Conservation (phyloP, 2,888 invertebrate species). For the Drosophila kanekoi region DNA sequence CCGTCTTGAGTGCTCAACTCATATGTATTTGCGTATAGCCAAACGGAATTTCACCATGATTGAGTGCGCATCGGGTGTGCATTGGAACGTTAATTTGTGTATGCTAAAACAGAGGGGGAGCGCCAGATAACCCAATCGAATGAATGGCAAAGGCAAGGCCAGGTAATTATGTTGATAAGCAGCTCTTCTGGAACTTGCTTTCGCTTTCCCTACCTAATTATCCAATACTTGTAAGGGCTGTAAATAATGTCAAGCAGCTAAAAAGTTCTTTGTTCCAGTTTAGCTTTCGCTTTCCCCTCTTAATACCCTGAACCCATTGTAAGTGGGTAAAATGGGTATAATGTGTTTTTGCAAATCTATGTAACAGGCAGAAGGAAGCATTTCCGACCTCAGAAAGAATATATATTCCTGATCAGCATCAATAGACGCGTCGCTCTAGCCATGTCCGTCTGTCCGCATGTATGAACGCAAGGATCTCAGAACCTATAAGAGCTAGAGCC, state of each 20-base stretch:
- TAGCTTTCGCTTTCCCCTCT: constrained; percentile 20
- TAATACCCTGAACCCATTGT: no score
- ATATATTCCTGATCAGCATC: background rate
- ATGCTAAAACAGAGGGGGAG: constrained; percentile 21
- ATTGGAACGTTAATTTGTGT: constrained; percentile 61
- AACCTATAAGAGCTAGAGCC: no score
- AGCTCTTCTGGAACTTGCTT: background rate
- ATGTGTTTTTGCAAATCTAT: no score
- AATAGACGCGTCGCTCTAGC: no score
- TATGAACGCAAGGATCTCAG: no score
- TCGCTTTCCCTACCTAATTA: constrained; percentile 22
- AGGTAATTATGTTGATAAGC: constrained; percentile 6
- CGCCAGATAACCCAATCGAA: constrained; percentile 30
- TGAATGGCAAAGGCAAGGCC: constrained; percentile 1
- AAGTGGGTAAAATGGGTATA: no score
- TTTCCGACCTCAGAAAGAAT: no score
- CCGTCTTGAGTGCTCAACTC: constrained; percentile 14
- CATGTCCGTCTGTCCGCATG: no score
- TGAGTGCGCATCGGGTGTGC: constrained; percentile 42
- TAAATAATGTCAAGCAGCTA: constrained; percentile 34
- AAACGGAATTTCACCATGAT: constrained; percentile 35
- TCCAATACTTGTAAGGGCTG: constrained; percentile 18
- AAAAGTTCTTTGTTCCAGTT: constrained; percentile 37
- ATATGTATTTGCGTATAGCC: constrained; percentile 27
- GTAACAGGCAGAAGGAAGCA: no score